These are phyloP conservation scores for Parnassius orleans DNA, from an alignment of 2,888 invertebrate species.

Conservation along the genomic window DNA sequence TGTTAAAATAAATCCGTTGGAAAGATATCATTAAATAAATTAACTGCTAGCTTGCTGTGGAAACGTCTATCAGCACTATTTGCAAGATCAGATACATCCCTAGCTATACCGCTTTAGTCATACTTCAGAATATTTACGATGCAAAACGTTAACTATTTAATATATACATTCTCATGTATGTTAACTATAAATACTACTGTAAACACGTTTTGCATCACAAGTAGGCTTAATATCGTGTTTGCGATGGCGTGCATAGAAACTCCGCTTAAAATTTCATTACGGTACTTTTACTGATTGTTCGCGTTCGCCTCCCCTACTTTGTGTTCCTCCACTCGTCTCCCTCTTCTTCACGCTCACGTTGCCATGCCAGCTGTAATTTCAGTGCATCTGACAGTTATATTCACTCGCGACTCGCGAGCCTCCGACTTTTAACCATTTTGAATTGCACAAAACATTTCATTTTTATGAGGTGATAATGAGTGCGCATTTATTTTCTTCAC, in stretches of 20 bases:
- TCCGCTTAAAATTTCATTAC: slow-evolving; percentile 57
- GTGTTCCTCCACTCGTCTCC: slow-evolving; percentile 34
- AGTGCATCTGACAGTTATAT: slow-evolving; percentile 47
- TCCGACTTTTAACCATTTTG: slow-evolving; percentile 36
- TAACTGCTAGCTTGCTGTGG: slow-evolving; percentile 12
- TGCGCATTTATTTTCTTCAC: too few relatives aligned
- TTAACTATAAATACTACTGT: slow-evolving; percentile 12
- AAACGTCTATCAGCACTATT: slow-evolving; percentile 8
- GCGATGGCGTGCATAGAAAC: slow-evolving; percentile 40
- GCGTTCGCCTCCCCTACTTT: slow-evolving; percentile 38
- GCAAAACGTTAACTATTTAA: slow-evolving; percentile 8
- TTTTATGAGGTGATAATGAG: neutral
- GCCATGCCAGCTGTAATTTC: slow-evolving; percentile 30
- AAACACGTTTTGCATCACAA: slow-evolving; percentile 7
- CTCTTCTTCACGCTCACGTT: slow-evolving; percentile 29
- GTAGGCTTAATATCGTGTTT: slow-evolving; percentile 23
- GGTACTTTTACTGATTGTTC: slow-evolving; percentile 56
- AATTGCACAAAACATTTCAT: slow-evolving; percentile 26
- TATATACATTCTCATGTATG: slow-evolving; percentile 1
- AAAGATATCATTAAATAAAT: slow-evolving; percentile 14
- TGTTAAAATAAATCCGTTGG: slow-evolving; percentile 12
- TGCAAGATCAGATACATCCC: slow-evolving; percentile 12
- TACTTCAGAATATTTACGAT: slow-evolving; percentile 13
- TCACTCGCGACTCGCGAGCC: slow-evolving; percentile 37
- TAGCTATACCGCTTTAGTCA: slow-evolving; percentile 1